Evolutionary conservation across 2,797 vertebrate species (phyloP), one percentile per base, ranked within the genome.

Genomic region (Arrhamphus sclerolepis): DNA sequence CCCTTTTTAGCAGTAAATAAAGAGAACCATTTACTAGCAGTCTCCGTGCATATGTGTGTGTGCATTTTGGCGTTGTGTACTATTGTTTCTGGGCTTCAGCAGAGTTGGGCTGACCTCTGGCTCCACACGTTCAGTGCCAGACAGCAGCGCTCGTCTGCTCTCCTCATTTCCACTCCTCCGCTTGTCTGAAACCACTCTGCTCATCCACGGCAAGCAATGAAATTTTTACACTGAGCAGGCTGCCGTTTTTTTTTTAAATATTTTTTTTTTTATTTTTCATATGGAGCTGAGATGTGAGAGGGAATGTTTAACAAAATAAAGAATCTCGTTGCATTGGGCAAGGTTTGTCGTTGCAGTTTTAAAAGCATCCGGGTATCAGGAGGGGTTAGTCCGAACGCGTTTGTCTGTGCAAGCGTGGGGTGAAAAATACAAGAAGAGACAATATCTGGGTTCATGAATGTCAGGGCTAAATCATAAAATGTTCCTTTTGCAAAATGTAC

Each of bases 131-230:
- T 89, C 86, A 44, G 73, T 63, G 51, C 80, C 82, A 89, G 87
- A 89, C 86, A 88, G 78, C 76, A 50, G 18, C 54, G 72, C 82
- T 82, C 72, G 76, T 75, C 78, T 82, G 67, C 80, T 83, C 82
- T 75, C 80, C 82, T 87, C 80, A 78, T 89, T 89, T 87, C 80
- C 83, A 83, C 83, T 88, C 85, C 82, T 89, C 83, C 77, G 62
- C 80, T 78, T n/a, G 80, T 84, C 83, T 84, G 84, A 85, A 80
- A 48, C 77, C 8, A 70, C 80, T 80, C 81, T 67, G 72, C 70
- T 89, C 79, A 73, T 87, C 77, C 62, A 46, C 68, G 40, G 81
- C 74, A 4, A 78, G 80, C 64, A 2, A 86, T 86, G 70, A 82
- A 67, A 80, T 82, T 87, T 90, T 84, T 82, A 89, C 85, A 78